Evolutionary conservation across 2,113 vertebrate species (phyloP).

Genomic region (Opisthocomus hoazin): DNA sequence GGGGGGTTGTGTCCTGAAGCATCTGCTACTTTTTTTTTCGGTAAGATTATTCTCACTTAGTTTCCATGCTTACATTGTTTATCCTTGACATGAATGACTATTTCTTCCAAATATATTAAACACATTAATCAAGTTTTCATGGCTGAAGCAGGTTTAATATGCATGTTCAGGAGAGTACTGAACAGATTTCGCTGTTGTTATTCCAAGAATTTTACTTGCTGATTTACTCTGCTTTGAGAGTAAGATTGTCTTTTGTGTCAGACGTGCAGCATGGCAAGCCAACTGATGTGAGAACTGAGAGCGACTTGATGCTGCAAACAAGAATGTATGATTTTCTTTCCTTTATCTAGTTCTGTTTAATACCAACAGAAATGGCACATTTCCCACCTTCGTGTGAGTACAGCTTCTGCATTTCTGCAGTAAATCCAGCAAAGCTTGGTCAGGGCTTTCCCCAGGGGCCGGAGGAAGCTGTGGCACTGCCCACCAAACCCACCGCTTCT

Average conservation of each 20-base stretch:
- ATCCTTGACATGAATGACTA: background rate
- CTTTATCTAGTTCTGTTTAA: background rate
- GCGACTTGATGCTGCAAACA: background rate
- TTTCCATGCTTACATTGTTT: background rate
- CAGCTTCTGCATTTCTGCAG: background rate
- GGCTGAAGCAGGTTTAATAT: background rate
- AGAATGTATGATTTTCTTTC: background rate
- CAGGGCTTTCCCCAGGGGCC: background rate
- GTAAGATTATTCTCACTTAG: background rate
- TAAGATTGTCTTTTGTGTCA: slow-evolving; percentile 32
- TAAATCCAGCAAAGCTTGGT: background rate
- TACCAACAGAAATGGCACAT: background rate
- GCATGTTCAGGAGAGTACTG: background rate
- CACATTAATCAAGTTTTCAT: background rate
- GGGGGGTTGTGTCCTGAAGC: background rate
- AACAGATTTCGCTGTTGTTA: slow-evolving; percentile 4
- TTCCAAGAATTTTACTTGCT: slow-evolving; percentile 38
- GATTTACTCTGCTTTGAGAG: slow-evolving; percentile 28
- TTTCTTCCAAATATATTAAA: background rate
- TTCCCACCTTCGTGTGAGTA: background rate
- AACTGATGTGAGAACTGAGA: background rate
- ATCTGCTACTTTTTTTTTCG: background rate
- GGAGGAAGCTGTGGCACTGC: background rate
- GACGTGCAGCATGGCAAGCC: slow-evolving; percentile 22
- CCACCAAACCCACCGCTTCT: background rate